Conservation (phyloP, 2,888 invertebrate species). For the Brenthis hecate region DNA sequence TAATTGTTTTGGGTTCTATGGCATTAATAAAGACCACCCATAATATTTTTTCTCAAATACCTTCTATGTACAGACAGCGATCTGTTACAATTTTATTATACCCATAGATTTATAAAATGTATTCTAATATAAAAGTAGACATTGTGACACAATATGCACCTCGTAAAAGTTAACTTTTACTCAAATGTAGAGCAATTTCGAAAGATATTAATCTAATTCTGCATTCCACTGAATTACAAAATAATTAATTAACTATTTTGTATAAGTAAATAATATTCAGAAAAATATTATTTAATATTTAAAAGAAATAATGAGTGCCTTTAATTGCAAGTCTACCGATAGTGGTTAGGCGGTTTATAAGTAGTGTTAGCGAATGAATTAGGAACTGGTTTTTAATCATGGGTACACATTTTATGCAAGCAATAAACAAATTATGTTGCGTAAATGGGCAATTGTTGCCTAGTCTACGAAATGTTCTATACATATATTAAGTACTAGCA, state of each 20-base stretch:
- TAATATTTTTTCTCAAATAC: too few species aligned
- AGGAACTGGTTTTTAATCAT: slow-evolving; percentile 10
- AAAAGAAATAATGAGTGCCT: too few species aligned
- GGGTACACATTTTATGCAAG: slow-evolving; percentile 13
- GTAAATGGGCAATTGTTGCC: slow-evolving; percentile 3
- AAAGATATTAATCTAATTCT: slow-evolving; percentile 12
- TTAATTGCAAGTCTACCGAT: slow-evolving; percentile 5
- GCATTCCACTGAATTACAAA: slow-evolving; percentile 11
- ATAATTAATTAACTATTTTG: slow-evolving; percentile 10
- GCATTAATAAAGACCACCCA: too few species aligned
- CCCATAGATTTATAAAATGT: too few species aligned
- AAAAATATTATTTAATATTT: neutral
- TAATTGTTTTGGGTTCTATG: too few species aligned
- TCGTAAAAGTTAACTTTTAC: too few species aligned
- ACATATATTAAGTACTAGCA: neutral
- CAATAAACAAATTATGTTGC: slow-evolving; percentile 17
- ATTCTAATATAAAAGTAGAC: too few species aligned
- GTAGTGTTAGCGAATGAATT: slow-evolving; percentile 10
- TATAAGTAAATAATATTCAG: slow-evolving; percentile 15
- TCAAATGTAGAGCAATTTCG: slow-evolving; percentile 7
- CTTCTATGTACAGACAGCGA: too few species aligned
- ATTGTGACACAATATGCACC: too few species aligned
- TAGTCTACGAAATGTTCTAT: neutral
- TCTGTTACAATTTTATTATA: too few species aligned
- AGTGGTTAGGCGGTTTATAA: slow-evolving; percentile 7